Evolutionary conservation across 92 coral and sea anemone species (phyloP).

Genomic region (Porites evermanni): DNA sequence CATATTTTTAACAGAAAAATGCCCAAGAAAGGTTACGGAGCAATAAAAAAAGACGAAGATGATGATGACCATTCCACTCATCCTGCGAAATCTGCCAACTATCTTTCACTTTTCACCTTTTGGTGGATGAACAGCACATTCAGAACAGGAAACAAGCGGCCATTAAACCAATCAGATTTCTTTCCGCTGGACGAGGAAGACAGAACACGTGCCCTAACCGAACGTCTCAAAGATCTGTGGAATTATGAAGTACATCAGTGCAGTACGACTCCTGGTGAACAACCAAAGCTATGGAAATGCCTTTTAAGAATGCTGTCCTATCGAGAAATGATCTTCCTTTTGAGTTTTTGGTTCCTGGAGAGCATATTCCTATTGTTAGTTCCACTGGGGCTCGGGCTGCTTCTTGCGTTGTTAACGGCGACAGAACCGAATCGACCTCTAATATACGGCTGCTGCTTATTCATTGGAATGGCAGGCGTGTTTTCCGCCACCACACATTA

Average conservation of each 20-base stretch:
- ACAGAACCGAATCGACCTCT: background rate
- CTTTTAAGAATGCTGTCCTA: slow-evolving; percentile 5
- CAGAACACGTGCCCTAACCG: slow-evolving; percentile 21
- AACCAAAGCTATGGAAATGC: slow-evolving; percentile 26
- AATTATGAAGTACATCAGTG: background rate
- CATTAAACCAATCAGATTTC: slow-evolving; percentile 27
- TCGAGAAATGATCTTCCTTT: background rate
- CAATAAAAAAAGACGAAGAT: background rate
- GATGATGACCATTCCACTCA: background rate
- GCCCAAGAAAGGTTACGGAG: slow-evolving; percentile 10
- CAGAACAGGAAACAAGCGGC: slow-evolving; percentile 20
- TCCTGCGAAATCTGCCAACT: background rate
- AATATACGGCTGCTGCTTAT: background rate
- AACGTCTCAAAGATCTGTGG: background rate
- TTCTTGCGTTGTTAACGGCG: background rate
- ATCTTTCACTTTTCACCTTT: slow-evolving; percentile 8
- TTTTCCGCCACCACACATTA: slow-evolving; percentile 8
- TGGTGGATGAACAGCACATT: slow-evolving; percentile 26
- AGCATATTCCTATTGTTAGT: background rate
- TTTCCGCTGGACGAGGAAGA: slow-evolving; percentile 8
- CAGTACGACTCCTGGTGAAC: background rate
- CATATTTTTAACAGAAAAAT: background rate
- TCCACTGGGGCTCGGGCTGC: slow-evolving; percentile 17
- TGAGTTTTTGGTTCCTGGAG: slow-evolving; percentile 12
- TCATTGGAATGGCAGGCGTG: background rate